Evolutionary conservation across 2,113 vertebrate species (phyloP).

Genomic region (Catharus minimus): DNA sequence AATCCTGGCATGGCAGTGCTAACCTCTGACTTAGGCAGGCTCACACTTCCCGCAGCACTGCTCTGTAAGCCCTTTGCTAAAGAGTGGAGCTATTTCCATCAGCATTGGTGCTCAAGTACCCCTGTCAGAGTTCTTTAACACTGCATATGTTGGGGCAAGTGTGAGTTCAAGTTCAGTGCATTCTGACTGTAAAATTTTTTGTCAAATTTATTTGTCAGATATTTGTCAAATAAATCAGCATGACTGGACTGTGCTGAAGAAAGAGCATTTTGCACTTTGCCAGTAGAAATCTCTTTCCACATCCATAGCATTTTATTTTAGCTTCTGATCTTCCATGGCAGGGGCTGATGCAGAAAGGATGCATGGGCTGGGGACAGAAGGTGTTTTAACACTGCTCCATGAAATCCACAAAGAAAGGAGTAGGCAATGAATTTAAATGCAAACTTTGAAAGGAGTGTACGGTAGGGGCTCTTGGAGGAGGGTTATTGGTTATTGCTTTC

Average conservation of each 20-base stretch:
- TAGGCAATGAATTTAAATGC: background rate
- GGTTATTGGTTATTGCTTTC: background rate
- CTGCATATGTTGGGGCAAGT: background rate
- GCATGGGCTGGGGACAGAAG: rapidly evolving
- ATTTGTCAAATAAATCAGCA: background rate
- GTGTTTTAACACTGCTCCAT: background rate
- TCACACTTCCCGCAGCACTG: background rate
- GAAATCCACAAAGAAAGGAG: background rate
- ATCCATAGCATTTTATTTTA: background rate
- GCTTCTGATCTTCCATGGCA: background rate
- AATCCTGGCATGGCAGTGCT: background rate
- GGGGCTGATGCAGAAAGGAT: background rate
- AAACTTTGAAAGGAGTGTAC: background rate
- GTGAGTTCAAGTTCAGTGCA: background rate
- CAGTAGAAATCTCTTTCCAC: background rate
- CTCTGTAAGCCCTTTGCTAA: background rate
- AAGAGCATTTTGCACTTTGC: background rate
- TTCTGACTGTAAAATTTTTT: background rate
- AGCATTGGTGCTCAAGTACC: background rate
- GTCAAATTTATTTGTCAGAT: background rate
- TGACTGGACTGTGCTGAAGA: background rate
- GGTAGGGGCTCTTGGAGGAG: background rate
- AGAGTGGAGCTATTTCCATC: background rate
- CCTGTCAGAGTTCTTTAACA: background rate
- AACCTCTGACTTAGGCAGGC: background rate